Evolutionary conservation across 2,888 invertebrate genomes (phyloP), one percentile per base, ranked within the genome.

Genomic region (Oeneis ivallda): DNA sequence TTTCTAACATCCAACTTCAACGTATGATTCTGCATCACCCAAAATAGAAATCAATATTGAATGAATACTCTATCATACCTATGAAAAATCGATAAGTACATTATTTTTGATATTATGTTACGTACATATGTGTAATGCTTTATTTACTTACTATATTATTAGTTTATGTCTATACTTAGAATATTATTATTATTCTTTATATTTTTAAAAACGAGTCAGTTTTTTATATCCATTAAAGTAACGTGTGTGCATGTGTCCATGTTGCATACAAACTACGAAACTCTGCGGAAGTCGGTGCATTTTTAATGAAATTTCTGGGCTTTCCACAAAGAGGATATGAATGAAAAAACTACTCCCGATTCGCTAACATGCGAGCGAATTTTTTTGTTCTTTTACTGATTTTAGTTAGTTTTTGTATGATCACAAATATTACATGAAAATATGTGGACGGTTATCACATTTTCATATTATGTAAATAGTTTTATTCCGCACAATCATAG

Each of bases 221-320:
- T 71, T 73, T 72, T 75, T 62, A 71, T 73, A 74, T 71, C 66
- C 74, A 70, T 74, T 66, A 74, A 75, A 71, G 74, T 69, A 19
- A 41, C 39, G 19, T 26, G 19, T 70, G 72, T 72, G 71, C 73
- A 75, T 34, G 74, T 70, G 66, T 67, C 67, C 53, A 15, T 52
- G 52, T 41, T n/a, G 70, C 62, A 70, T 72, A 72, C 73, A 77
- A 76, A 73, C 70, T 74, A 74, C 70, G 66, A 70, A 71, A 72
- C 69, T 74, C 69, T 64, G 71, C 64, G 57, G 66, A 54, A 72
- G 70, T 71, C 75, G 75, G 78, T 80, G 82, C 78, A 81, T 81
- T 86, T 68, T 86, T 85, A 85, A 87, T 87, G 84, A 85, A 87
- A 87, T 87, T 83, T 86, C 82, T 80, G 81, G 81, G 85, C 81